A percentile compares a stretch with the other conserved stretches of the same genome.
Evolutionary conservation across 2,797 vertebrate genomes (phyloP).

Genomic region (Florisuga fusca): DNA sequence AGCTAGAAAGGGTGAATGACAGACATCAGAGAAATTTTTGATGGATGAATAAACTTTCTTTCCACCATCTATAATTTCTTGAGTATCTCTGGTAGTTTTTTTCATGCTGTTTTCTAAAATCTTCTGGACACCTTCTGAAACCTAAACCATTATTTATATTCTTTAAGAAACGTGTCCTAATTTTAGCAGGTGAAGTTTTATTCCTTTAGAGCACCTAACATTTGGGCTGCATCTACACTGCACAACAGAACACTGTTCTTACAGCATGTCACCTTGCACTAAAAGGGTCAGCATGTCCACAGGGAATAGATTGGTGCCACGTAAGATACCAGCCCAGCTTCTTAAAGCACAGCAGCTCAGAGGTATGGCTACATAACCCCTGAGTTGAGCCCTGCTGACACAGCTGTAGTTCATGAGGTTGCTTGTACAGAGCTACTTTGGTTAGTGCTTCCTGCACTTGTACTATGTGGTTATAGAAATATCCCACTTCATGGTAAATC

Average conservation of each 20-base stretch:
- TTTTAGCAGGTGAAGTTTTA: neutral
- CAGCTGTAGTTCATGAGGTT: neutral
- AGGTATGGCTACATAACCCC: neutral
- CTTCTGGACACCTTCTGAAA: neutral
- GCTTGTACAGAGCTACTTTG: neutral
- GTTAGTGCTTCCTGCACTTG: neutral
- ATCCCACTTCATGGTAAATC: neutral
- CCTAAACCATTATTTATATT: neutral
- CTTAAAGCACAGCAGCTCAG: neutral
- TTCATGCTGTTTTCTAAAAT: neutral
- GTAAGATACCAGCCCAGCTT: neutral
- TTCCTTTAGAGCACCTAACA: neutral
- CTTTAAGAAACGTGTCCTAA: neutral
- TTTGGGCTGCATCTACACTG: neutral
- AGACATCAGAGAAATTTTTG: neutral
- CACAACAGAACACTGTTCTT: neutral
- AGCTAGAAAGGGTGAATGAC: neutral
- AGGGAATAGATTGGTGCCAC: neutral
- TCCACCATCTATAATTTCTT: neutral
- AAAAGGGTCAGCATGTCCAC: neutral
- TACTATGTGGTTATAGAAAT: neutral
- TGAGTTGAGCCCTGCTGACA: rapidly evolving
- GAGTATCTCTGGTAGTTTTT: neutral
- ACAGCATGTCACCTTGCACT: neutral
- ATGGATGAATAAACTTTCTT: neutral